Evolutionary conservation across 37 sponge, comb jelly and placozoan genomes (phyloP), one percentile per base, ranked within the genome.

Genomic region (Oopsacas minuta): DNA sequence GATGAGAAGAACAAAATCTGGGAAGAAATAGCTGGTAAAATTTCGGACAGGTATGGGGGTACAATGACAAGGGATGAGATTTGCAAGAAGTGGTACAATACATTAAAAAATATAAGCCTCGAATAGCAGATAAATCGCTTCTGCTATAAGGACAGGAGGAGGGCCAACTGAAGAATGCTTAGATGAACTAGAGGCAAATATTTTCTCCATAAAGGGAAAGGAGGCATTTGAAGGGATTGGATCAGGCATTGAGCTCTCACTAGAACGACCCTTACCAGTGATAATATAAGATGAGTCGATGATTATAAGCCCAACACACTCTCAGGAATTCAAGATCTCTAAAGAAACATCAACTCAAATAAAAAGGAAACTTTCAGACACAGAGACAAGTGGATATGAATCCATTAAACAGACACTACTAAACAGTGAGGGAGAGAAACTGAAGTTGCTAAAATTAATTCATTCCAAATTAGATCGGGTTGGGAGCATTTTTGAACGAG

Each of bases 291-390:
- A 61, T 61, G 75, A 61, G 22, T 61, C 75, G 28, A 61, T 61
- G 75, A 12, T 61, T 61, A 61, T 61, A 20, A 61, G 75, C 75
- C 75, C 75, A 61, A 61, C 75, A 20, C 75, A 5, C 75, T 61
- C 75, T 61, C 75, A 61, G 30, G 75, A 61, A 61, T 7, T 32
- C 22, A 12, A 32, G 1, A 32, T 61, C 28, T 25, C 28, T 3
- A n/a, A 61, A 46, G 51, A 46, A 61, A 25, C 75, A 61, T 61
- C 22, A 12, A 34, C 75, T 61, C 75, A 3, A 61, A 61, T 25
- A 61, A 61, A 61, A 61, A 61, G 75, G 28, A 61, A 61, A 61
- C 28, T 61, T 12, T 61, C 75, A 20, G 17, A 32, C 7, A 5
- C 17, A 17, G 51, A 46, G 51, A 46, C 51, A 17, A 46, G 51